Evolutionary conservation across 2,797 vertebrate species (phyloP), one percentile per base, ranked within the genome.

Genomic region (Smutsia temminckii): DNA sequence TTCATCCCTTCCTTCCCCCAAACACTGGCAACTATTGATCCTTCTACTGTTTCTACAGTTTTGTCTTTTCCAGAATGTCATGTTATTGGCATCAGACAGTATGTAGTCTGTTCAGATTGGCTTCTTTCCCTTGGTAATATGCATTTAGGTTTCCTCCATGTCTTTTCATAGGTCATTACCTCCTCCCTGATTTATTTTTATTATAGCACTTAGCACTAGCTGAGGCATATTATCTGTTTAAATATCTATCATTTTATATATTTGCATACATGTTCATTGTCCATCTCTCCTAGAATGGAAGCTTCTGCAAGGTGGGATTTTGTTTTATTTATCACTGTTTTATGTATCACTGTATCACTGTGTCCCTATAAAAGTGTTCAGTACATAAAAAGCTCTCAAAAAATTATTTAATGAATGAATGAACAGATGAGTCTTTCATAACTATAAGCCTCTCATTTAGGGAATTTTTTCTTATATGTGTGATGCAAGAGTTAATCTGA

Each of bases 401-500:
- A 61, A 64, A 57, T 55, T 89, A 49, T 61, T 61, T 59, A 95
- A 49, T 68, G 8, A 94, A 64, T 72, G 55, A 51, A 80, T 80
- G 25, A 86, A 71, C n/a, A 89, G 23, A 42, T 83, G 77, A 64
- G 42, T 80, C 51, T 68, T 66, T 84, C 85, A 29, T 53, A 34
- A 90, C 2, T 68, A 3, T 42, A 79, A 83, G 3, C 23, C 42
- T n/a, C 77, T 93, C 18, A 37, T 40, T 71, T 95, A 72, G 85
- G 66, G 40, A 93, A 89, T 95, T 87, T 21, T 68, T 95, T 89
- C 57, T 94, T 29, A 89, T 51, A 40, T 64, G 9, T n/a, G 42
- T 49, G 34, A 61, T 57, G 6, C 2, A 88, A 72, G 75, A 89
- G 66, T 81, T 88, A 78, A 80, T 69, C n/a, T 75, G 8, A 40